These are phyloP conservation scores for Halisarca cf. caerulea DNA, from an alignment of 37 sponge, comb jelly and placozoan genomes.

Conservation along the genomic window DNA sequence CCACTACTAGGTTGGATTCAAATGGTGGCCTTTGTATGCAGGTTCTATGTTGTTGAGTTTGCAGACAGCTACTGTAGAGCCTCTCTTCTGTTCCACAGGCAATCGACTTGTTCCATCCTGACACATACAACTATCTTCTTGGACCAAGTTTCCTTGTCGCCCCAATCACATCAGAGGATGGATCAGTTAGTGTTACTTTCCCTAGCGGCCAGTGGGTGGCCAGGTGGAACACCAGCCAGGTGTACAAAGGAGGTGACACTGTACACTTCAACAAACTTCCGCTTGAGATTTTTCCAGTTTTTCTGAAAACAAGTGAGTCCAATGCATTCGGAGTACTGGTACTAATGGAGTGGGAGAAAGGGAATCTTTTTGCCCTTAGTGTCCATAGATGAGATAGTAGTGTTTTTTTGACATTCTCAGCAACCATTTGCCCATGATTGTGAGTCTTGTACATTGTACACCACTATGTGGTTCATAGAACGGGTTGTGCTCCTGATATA, in stretches of 20 bases:
- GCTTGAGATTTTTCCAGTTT: slow-evolving; percentile 61
- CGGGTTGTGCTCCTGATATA: too few relatives aligned
- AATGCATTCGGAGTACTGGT: neutral
- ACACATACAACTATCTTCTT: slow-evolving; percentile 81
- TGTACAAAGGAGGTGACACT: slow-evolving; percentile 49
- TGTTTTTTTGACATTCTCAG: too few relatives aligned
- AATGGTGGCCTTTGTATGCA: too few relatives aligned
- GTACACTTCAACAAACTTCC: slow-evolving; percentile 17
- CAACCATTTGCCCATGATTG: too few relatives aligned
- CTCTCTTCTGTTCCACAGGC: neutral
- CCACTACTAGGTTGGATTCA: too few relatives aligned
- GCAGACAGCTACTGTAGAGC: neutral
- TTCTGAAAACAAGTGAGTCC: slow-evolving; percentile 46
- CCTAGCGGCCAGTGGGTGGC: slow-evolving; percentile 64
- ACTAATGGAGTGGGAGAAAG: neutral
- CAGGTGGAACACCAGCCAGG: slow-evolving; percentile 56
- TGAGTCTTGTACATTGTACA: too few relatives aligned
- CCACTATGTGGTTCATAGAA: too few relatives aligned
- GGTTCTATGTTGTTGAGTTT: too few relatives aligned
- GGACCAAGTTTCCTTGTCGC: slow-evolving; percentile 68
- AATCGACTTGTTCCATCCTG: slow-evolving; percentile 72
- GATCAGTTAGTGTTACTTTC: slow-evolving; percentile 40
- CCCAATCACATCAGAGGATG: slow-evolving; percentile 40
- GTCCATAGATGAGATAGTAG: too few relatives aligned
- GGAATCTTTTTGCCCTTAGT: too few relatives aligned